Base-by-base conservation (phyloP, 2,113 vertebrate species). In the Pangasianodon gigas region DNA sequence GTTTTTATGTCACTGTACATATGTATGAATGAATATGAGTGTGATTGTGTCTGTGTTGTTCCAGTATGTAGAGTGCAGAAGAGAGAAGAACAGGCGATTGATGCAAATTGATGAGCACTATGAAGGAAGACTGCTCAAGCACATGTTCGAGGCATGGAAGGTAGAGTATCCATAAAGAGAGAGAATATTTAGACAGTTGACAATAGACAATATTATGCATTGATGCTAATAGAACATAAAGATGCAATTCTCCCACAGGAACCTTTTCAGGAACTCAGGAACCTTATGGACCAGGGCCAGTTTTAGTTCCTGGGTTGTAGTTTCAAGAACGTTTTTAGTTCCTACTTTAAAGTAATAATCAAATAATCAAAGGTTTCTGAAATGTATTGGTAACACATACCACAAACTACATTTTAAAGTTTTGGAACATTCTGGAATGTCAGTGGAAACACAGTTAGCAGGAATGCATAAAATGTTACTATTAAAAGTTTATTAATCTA, bases 1-100 rank as follows among this genome's bases (percentile, higher is more conserved):
- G 51, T 90, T 86, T 81, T 77, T 9, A n/a, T 54, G 51, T 60
- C 4, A 62, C 19, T 65, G 4, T 58, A 29, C 54, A 93, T 92
- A 91, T 92, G 90, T 16, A 93, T 93, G 94, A 67, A 89, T 52
- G 0, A 60, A 32, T 62, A 13, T 77, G 37, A 58, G 29, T 74
- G n/a, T 90, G 41, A 29, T 4, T 81, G 52, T 92, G 1, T 79
- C 92, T 65, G 62, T 83, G 37, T 79, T 29, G 75, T 91, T 21
- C 91, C 91, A 96, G 95, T 96, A 95, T 95, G 92, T 96, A 87
- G 93, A 95, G 80, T 89, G 37, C 52, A 95, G 92, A 91, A 93
- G 77, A 90, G 74, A 86, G 87, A 95, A 94, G 85, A 94, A 83
- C 86, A 90, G 82, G 60, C 92, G 74, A 44, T 62, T 92, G 37